Conservation (phyloP, 2,113 vertebrate species). For the Rhynchomys soricoides region DNA sequence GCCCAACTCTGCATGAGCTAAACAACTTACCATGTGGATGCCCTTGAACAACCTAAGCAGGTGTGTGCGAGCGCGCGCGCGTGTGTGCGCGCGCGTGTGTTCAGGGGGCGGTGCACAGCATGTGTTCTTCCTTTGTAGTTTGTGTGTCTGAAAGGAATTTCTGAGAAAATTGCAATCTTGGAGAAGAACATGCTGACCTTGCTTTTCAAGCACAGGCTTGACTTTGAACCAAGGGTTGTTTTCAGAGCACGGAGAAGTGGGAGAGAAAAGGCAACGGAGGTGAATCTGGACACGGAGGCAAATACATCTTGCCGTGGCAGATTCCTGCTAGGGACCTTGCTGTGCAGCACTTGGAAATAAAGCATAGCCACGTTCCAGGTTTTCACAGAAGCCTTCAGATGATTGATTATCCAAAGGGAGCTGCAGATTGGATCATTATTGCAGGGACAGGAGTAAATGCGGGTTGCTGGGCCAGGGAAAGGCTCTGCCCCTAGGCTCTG, state of each 20-base stretch:
- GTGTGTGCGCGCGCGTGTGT: no score
- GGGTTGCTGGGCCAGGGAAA: background rate
- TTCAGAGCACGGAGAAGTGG: background rate
- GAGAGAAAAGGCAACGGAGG: background rate
- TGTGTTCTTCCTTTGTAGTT: background rate
- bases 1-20: background rate
- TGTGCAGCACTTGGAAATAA: background rate
- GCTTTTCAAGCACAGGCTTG: conserved; percentile 27
- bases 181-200: conserved; percentile 14
- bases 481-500: background rate
- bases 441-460: background rate
- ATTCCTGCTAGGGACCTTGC: background rate
- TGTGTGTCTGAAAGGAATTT: background rate
- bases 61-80: no score
- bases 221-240: conserved; percentile 45
- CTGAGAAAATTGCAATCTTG: background rate
- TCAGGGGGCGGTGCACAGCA: fast-evolving
- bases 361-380: background rate
- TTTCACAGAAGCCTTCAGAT: background rate
- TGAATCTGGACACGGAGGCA: background rate
- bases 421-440: background rate
- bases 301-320: background rate
- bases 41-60: background rate
- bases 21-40: background rate
- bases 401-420: background rate